Evolutionary conservation across 2,888 invertebrate genomes (phyloP).

Genomic region (Mongoloraphidia duomilia): DNA sequence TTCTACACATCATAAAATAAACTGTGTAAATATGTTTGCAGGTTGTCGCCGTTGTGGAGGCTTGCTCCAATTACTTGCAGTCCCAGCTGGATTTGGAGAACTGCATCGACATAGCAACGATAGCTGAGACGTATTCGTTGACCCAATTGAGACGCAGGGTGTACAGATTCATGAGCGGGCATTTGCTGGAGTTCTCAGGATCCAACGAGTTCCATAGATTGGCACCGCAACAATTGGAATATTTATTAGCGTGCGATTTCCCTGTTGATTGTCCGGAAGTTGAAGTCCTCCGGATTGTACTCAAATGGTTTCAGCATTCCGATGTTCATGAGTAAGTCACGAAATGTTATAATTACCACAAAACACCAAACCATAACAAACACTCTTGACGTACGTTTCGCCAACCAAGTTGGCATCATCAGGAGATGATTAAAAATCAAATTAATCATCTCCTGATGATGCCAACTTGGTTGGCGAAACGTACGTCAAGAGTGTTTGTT

Average conservation of each 20-base stretch:
- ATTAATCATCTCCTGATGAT: too few relatives aligned
- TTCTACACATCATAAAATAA: background rate
- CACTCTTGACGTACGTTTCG: too few relatives aligned
- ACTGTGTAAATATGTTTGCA: slow-evolving; percentile 21
- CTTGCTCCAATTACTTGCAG: slow-evolving; percentile 49
- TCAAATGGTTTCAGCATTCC: slow-evolving; percentile 41
- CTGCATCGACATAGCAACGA: slow-evolving; percentile 53
- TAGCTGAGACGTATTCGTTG: slow-evolving; percentile 54
- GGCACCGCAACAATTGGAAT: slow-evolving; percentile 42
- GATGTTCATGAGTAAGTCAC: slow-evolving; percentile 19
- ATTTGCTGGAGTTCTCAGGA: slow-evolving; percentile 43
- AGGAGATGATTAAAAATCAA: too few relatives aligned
- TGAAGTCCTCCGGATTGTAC: slow-evolving; percentile 41
- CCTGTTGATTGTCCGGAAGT: slow-evolving; percentile 53
- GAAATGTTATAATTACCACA: too few relatives aligned
- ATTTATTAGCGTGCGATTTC: slow-evolving; percentile 46
- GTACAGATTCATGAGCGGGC: slow-evolving; percentile 49
- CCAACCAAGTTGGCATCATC: too few relatives aligned
- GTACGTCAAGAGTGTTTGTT: too few relatives aligned
- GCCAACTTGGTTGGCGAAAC: too few relatives aligned
- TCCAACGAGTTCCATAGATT: slow-evolving; percentile 45
- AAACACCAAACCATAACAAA: too few relatives aligned
- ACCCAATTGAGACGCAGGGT: slow-evolving; percentile 40
- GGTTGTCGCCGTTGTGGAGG: slow-evolving; percentile 46
- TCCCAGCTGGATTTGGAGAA: slow-evolving; percentile 54